Percentiles rank a stretch among this genome's conserved stretches.
Evolutionary conservation across 2,888 invertebrate species (phyloP).

Genomic region (Dromius quadrimaculatus): DNA sequence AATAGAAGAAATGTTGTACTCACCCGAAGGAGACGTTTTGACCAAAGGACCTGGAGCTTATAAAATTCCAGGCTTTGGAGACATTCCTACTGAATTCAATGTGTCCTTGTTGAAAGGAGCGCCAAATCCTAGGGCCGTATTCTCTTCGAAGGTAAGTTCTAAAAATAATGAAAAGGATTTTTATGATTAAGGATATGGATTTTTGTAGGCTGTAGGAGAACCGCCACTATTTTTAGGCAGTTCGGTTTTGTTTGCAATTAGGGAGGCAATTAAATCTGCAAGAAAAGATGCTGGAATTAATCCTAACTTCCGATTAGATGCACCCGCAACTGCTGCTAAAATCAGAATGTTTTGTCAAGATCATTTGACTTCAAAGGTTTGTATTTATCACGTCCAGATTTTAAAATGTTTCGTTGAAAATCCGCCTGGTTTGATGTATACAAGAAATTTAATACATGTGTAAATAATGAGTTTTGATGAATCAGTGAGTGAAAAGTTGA

Average conservation of each 20-base stretch:
- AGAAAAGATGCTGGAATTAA: constrained; percentile 76
- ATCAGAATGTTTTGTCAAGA: constrained; percentile 93
- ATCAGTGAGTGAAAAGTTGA: too few species aligned
- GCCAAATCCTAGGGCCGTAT: constrained; percentile 90
- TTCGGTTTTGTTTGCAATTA: constrained; percentile 91
- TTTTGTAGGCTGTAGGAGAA: constrained; percentile 89
- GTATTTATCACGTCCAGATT: constrained; percentile 2
- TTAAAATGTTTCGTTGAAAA: too few species aligned
- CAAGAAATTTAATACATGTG: background rate
- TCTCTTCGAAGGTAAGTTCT: constrained; percentile 92
- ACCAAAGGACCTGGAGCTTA: constrained; percentile 94
- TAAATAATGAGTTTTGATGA: constrained; percentile 11
- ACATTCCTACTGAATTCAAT: constrained; percentile 92
- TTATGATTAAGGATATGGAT: background rate
- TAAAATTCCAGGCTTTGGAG: constrained; percentile 93
- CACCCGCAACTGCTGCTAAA: constrained; percentile 89
- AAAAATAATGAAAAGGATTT: background rate
- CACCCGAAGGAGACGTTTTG: constrained; percentile 83
- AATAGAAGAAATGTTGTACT: constrained; percentile 89
- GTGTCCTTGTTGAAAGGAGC: constrained; percentile 92
- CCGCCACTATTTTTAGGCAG: constrained; percentile 92
- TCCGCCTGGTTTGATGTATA: too few species aligned
- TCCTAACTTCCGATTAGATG: constrained; percentile 75
- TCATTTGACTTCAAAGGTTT: constrained; percentile 82
- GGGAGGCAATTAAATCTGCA: constrained; percentile 86